These are phyloP conservation scores for Ectemnius continuus DNA, from an alignment of 2,888 invertebrate species.

Conservation along the genomic window DNA sequence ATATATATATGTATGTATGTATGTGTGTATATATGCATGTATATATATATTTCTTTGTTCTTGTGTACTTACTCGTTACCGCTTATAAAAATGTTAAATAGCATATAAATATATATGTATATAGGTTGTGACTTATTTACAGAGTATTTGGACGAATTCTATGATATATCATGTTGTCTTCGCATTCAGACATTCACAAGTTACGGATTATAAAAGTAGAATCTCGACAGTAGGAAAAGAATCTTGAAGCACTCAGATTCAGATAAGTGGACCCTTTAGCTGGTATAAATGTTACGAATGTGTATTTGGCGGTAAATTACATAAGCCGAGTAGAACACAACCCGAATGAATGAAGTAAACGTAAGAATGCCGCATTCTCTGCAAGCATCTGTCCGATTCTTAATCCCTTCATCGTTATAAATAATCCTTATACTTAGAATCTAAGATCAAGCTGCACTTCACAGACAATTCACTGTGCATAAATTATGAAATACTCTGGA, in stretches of 20 bases:
- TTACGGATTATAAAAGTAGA: slow-evolving; percentile 47
- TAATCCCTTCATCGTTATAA: slow-evolving; percentile 24
- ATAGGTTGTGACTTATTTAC: slow-evolving; percentile 50
- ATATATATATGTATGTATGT: slow-evolving; percentile 23
- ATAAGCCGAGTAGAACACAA: slow-evolving; percentile 15
- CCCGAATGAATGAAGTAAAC: slow-evolving; percentile 24
- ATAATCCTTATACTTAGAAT: slow-evolving; percentile 31
- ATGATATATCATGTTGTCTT: background rate
- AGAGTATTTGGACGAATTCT: slow-evolving; percentile 41
- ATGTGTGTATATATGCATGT: slow-evolving; percentile 13
- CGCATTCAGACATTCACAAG: slow-evolving; percentile 21
- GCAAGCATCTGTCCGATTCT: slow-evolving; percentile 8
- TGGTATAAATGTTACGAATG: slow-evolving; percentile 13
- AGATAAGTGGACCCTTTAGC: slow-evolving; percentile 39
- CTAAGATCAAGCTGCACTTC: slow-evolving; percentile 17
- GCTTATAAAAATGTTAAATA: slow-evolving; percentile 68
- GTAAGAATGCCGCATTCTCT: slow-evolving; percentile 18
- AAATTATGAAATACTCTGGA: slow-evolving; percentile 39
- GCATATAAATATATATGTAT: slow-evolving; percentile 64
- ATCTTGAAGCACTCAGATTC: slow-evolving; percentile 27
- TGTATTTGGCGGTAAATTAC: slow-evolving; percentile 35
- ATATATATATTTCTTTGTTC: slow-evolving; percentile 29
- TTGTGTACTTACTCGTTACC: slow-evolving; percentile 39
- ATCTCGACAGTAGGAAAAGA: slow-evolving; percentile 40
- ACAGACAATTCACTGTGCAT: slow-evolving; percentile 34